These are phyloP conservation scores for Ips typographus DNA, from an alignment of 1,140 invertebrate species.

Conservation along the genomic window DNA sequence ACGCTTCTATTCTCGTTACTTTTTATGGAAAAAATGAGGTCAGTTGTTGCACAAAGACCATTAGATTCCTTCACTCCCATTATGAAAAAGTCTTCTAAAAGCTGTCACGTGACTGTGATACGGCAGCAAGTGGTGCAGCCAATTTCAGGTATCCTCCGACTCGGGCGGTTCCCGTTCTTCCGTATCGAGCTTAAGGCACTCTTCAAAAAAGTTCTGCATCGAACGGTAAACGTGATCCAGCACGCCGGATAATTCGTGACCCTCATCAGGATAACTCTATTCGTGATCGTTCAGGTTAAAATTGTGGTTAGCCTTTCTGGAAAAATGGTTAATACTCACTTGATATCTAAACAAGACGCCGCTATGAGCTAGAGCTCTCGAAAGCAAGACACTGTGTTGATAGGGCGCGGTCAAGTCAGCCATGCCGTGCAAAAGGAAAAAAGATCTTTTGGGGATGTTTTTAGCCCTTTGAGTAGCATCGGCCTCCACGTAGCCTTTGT, in stretches of 20 bases:
- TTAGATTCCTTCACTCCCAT: slow-evolving; percentile 9
- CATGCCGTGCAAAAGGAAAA: slow-evolving; percentile 88
- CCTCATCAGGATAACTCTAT: slow-evolving; percentile 84
- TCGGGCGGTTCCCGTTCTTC: slow-evolving; percentile 56
- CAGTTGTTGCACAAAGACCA: background rate
- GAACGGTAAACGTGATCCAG: slow-evolving; percentile 81
- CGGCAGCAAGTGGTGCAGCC: slow-evolving; percentile 26
- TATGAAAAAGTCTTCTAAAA: slow-evolving; percentile 35
- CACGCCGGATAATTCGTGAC: slow-evolving; percentile 73
- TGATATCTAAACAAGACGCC: slow-evolving; percentile 89
- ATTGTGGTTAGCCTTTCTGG: background rate
- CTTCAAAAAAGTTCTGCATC: slow-evolving; percentile 81
- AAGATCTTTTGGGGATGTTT: slow-evolving; percentile 80
- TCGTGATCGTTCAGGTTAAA: background rate
- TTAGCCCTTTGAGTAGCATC: slow-evolving; percentile 84
- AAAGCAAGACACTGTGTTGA: slow-evolving; percentile 85
- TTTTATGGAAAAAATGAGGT: no score
- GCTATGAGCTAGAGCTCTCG: slow-evolving; percentile 80
- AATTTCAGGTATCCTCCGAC: slow-evolving; percentile 42
- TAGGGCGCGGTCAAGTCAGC: slow-evolving; percentile 90
- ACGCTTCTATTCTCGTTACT: no score
- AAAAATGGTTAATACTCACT: slow-evolving; percentile 57
- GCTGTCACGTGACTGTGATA: slow-evolving; percentile 40
- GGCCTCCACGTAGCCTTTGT: slow-evolving; percentile 88
- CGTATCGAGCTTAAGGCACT: slow-evolving; percentile 81